These are phyloP conservation scores for Ctenopoma multispine DNA, from an alignment of 2,797 vertebrate species.

Conservation along the genomic window DNA sequence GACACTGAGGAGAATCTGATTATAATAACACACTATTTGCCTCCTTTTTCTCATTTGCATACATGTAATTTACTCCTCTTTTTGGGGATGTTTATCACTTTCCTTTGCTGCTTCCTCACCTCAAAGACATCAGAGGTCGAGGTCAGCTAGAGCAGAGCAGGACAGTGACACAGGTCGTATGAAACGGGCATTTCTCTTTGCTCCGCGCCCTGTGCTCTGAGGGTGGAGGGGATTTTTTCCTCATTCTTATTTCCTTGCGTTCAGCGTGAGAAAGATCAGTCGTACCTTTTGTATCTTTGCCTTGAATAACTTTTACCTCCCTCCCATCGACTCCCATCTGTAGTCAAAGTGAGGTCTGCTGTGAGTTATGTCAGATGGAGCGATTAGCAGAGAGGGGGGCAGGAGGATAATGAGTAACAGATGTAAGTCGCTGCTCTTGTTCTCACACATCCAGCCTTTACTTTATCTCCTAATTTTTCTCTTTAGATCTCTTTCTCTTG, in stretches of 20 bases:
- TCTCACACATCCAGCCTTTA: conserved; percentile 55
- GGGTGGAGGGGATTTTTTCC: conserved; percentile 9
- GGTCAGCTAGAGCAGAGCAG: neutral
- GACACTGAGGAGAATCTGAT: conserved; percentile 70
- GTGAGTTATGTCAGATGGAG: conserved; percentile 93
- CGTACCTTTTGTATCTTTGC: conserved; percentile 76
- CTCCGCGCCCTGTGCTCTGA: neutral
- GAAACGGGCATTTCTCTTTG: conserved; percentile 24
- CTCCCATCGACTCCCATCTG: conserved; percentile 76
- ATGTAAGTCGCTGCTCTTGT: conserved; percentile 84
- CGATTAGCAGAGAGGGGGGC: conserved; percentile 89
- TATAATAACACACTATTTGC: conserved; percentile 67
- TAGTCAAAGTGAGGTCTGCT: conserved; percentile 88
- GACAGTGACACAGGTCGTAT: neutral
- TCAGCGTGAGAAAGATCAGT: conserved; percentile 33
- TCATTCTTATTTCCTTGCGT: conserved; percentile 12
- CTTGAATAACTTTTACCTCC: conserved; percentile 78
- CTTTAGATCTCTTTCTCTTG: conserved; percentile 2
- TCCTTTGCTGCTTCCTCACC: neutral
- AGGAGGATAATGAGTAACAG: conserved; percentile 92
- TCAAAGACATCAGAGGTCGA: conserved; percentile 9
- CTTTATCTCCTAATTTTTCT: conserved; percentile 33
- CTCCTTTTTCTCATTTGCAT: conserved; percentile 46
- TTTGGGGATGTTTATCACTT: conserved; percentile 9
- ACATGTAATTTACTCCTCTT: conserved; percentile 20